A percentile compares a stretch with the other conserved stretches of the same genome.
These are phyloP conservation scores for Chaetodon trifascialis DNA, from an alignment of 2,113 vertebrate species.

Conservation along the genomic window DNA sequence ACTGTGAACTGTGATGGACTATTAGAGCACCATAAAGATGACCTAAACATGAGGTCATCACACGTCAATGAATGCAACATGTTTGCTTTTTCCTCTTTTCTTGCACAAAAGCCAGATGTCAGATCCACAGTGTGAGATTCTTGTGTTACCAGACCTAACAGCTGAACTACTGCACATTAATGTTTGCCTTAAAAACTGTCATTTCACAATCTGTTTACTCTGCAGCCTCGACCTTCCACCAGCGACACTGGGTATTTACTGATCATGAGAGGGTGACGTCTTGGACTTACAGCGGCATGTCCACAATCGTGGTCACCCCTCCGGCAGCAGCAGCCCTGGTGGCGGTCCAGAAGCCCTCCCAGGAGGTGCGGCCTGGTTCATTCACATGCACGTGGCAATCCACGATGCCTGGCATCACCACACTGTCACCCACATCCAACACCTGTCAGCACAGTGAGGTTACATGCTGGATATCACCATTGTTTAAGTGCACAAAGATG, in stretches of 20 bases:
- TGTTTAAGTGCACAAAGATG: neutral
- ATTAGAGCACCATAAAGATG: neutral
- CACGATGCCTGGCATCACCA: slow-evolving; percentile 89
- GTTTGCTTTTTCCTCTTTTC: neutral
- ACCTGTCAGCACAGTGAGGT: slow-evolving; percentile 70
- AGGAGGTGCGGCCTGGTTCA: slow-evolving; percentile 86
- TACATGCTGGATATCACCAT: neutral
- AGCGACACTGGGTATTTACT: neutral
- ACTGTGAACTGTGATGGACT: too few relatives aligned
- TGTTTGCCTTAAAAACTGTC: slow-evolving; percentile 7
- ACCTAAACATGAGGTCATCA: neutral
- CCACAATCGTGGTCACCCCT: slow-evolving; percentile 88
- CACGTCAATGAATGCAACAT: neutral
- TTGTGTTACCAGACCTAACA: neutral
- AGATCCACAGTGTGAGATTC: too few relatives aligned
- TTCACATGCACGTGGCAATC: slow-evolving; percentile 89
- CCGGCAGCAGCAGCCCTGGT: slow-evolving; percentile 88
- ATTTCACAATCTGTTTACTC: slow-evolving; percentile 16
- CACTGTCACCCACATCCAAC: slow-evolving; percentile 84
- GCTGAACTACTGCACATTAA: neutral
- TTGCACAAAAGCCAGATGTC: too few relatives aligned
- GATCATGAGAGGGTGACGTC: neutral
- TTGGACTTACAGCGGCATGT: slow-evolving; percentile 87
- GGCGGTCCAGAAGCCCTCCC: slow-evolving; percentile 88
- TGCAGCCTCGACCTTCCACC: neutral